Percentiles rank a stretch among this genome's conserved stretches.
Evolutionary conservation across 2,113 vertebrate genomes (phyloP).

Genomic region (Halcyon senegalensis): DNA sequence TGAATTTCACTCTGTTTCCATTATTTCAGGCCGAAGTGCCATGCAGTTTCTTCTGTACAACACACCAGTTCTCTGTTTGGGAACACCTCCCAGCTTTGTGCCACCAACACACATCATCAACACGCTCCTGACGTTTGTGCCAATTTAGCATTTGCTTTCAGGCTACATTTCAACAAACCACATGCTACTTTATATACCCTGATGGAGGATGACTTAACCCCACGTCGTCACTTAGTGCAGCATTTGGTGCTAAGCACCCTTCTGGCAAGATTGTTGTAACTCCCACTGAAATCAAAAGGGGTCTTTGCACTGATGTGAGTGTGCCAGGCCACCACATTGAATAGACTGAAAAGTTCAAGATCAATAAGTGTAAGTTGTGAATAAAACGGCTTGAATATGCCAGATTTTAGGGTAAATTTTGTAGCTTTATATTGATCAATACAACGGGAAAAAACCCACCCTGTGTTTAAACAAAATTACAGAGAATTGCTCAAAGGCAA

Average conservation of each 20-base stretch:
- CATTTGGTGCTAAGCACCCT: background rate
- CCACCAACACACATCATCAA: background rate
- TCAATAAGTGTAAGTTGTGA: background rate
- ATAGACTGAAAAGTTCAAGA: background rate
- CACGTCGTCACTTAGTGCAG: background rate
- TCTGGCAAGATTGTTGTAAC: background rate
- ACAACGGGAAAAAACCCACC: background rate
- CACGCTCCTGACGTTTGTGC: background rate
- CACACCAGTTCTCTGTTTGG: background rate
- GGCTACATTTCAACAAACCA: background rate
- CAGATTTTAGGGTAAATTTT: background rate
- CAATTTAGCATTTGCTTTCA: background rate
- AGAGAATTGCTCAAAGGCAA: constrained; percentile 68
- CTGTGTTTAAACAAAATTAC: constrained; percentile 60
- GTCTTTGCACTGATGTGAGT: background rate
- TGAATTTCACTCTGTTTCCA: background rate
- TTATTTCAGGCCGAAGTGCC: background rate
- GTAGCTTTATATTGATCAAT: constrained; percentile 21
- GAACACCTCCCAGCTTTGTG: background rate
- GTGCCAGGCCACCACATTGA: background rate
- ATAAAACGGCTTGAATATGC: background rate
- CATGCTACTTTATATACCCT: background rate
- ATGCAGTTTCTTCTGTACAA: background rate
- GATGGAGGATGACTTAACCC: background rate
- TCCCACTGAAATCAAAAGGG: background rate